Evolutionary conservation across 2,888 invertebrate genomes (phyloP), one percentile per base, ranked within the genome.

Genomic region (Mayetiola destructor): DNA sequence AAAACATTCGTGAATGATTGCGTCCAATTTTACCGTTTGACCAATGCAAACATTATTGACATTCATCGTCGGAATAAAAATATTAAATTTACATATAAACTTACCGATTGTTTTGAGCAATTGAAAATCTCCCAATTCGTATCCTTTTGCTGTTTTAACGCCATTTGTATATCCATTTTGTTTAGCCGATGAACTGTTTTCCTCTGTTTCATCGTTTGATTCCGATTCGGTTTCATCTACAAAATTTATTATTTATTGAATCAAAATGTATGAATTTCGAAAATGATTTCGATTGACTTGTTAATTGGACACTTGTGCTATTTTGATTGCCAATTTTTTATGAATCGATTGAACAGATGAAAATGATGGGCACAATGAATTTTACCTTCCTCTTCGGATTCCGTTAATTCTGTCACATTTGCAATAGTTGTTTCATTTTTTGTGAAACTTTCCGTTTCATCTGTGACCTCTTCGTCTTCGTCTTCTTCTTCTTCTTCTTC

Each of bases 81-180:
- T n/a, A n/a, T n/a, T n/a, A n/a, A n/a, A 32, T 9, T 32, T 9
- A 32, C 8, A 32, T 9, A 12, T 12, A 10, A 5, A 77, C 86
- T 84, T 69, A 89, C 89, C 89, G 61, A 89, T 88, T 59, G 89
- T 89, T 76, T 88, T 89, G 64, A 89, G 80, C 64, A 88, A 87
- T 70, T 88, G 86, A 66, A 88, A 81, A 69, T 89, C 88, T 62
- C 88, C 88, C 64, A 89, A 73, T 66, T 81, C 78, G 66, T 80
- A 82, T 65, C 81, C 80, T 63, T 81, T 77, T 63, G 29, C 1
- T 29, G 29, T 27, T 29, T 52, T 78, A 77, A 62, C 77, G 77
- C 9, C 32, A 48, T 48, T 48, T 29, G 21, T 23, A 20, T 55
- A 48, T 8, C 61, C 48, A 27, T 48, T 48, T 23, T 23, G 12